Percentiles rank a stretch among this genome's conserved stretches.
These are phyloP conservation scores for Otolemur crassicaudatus DNA, from an alignment of 2,797 vertebrate species.

Conservation along the genomic window DNA sequence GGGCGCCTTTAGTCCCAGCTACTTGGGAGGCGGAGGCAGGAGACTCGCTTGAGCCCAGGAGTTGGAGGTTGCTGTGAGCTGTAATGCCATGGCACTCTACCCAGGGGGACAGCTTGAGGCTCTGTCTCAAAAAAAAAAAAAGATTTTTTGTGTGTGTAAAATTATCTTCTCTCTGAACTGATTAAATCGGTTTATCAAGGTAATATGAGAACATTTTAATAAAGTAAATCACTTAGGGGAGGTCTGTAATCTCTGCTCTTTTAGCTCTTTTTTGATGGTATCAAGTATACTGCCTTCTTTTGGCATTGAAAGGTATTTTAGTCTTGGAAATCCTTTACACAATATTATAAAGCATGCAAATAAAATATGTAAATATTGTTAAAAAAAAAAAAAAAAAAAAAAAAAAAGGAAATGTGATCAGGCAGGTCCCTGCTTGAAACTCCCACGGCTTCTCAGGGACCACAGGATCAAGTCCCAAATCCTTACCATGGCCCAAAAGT, in stretches of 20 bases:
- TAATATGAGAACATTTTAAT: constrained; percentile 12
- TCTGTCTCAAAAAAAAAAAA: neutral
- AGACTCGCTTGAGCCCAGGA: too few relatives aligned
- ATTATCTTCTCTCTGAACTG: constrained; percentile 60
- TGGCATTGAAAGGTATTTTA: constrained; percentile 46
- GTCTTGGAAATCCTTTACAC: constrained; percentile 10
- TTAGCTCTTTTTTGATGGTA: constrained; percentile 58
- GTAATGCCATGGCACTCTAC: too few relatives aligned
- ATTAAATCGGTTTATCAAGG: constrained; percentile 65
- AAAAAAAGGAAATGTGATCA: too few relatives aligned
- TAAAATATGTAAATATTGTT: constrained; percentile 11
- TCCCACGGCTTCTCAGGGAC: neutral
- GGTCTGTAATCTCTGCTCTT: constrained; percentile 67
- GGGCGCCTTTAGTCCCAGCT: too few relatives aligned
- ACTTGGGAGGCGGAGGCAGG: too few relatives aligned
- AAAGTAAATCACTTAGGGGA: constrained; percentile 52
- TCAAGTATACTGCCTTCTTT: constrained; percentile 60
- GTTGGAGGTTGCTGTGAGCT: too few relatives aligned
- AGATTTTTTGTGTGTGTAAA: constrained; percentile 58
- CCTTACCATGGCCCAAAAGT: neutral
- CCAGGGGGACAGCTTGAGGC: too few relatives aligned
- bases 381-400: neutral
- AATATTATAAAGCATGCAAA: constrained; percentile 33
- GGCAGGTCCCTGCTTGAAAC: too few relatives aligned
- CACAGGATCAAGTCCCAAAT: neutral